phyloP scores from a whole-genome alignment of 1,140 invertebrate genomes.

The Apis florea region DNA sequence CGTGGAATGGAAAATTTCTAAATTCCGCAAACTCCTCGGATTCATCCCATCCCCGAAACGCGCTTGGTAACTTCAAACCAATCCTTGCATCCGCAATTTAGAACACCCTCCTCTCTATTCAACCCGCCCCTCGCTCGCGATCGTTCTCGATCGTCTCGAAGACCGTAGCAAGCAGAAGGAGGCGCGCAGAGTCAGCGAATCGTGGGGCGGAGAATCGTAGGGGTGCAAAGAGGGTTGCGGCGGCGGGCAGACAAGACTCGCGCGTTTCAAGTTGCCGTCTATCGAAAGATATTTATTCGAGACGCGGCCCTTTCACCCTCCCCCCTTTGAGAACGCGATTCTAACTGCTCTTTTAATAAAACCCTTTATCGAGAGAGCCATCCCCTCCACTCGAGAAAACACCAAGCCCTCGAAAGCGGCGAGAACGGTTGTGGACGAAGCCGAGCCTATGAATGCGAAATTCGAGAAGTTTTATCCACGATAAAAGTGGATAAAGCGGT shows the following conservation, averaged over 20 bases:
- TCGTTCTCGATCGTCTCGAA: slow-evolving; percentile 14
- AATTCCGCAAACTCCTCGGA: too few relatives aligned
- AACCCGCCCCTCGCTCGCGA: background rate
- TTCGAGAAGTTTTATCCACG: background rate
- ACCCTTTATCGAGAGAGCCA: background rate
- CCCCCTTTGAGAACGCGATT: background rate
- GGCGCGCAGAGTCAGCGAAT: slow-evolving; percentile 25
- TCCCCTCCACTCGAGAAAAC: background rate
- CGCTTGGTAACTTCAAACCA: background rate
- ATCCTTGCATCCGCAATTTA: slow-evolving; percentile 4
- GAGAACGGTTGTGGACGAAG: background rate
- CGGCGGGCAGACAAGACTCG: background rate
- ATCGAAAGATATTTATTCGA: slow-evolving; percentile 28
- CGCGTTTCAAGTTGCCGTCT: background rate
- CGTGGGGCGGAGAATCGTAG: background rate
- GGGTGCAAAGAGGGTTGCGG: background rate
- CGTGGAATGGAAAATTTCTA: too few relatives aligned
- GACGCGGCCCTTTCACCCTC: background rate
- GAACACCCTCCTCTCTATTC: background rate
- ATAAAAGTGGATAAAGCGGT: background rate
- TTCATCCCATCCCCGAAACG: too few relatives aligned
- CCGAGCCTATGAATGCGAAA: slow-evolving; percentile 5
- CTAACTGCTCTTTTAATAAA: slow-evolving; percentile 26
- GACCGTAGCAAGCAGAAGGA: slow-evolving; percentile 7
- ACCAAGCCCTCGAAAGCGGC: too few relatives aligned